These are phyloP conservation scores for Takifugu flavidus DNA, from an alignment of 2,113 vertebrate species.

Conservation along the genomic window DNA sequence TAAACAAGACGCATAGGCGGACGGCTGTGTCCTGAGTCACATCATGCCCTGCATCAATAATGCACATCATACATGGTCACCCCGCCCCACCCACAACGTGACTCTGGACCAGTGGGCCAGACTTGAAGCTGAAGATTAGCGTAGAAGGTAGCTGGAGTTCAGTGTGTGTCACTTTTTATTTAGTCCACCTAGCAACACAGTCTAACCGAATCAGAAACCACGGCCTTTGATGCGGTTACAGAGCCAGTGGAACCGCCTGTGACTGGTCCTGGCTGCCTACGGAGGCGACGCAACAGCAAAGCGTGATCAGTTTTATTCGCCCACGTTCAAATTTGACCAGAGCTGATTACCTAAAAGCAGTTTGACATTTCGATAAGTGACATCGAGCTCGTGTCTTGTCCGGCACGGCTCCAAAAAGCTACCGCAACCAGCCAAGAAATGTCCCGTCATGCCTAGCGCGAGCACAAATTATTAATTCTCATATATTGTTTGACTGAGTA, in stretches of 20 bases:
- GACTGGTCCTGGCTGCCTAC: no score
- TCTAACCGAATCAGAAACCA: not conserved
- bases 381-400: not conserved
- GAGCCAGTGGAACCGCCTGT: no score
- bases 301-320: no score
- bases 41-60: slow-evolving; percentile 42
- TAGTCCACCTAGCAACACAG: not conserved
- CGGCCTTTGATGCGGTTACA: not conserved
- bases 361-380: not conserved
- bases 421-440: not conserved
- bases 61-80: slow-evolving; percentile 40
- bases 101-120: not conserved
- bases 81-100: slow-evolving; percentile 2
- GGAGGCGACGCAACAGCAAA: no score
- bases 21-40: slow-evolving; percentile 51
- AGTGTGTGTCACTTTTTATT: not conserved
- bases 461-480: not conserved
- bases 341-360: not conserved
- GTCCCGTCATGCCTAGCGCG: not conserved
- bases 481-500: not conserved
- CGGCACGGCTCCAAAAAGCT: not conserved
- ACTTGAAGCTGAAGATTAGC: not conserved
- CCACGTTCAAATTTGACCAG: not conserved
- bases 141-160: not conserved
- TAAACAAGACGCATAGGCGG: slow-evolving; percentile 30